Base-by-base conservation (phyloP, 2,888 invertebrate species). In the Mongoloraphidia duomilia region DNA sequence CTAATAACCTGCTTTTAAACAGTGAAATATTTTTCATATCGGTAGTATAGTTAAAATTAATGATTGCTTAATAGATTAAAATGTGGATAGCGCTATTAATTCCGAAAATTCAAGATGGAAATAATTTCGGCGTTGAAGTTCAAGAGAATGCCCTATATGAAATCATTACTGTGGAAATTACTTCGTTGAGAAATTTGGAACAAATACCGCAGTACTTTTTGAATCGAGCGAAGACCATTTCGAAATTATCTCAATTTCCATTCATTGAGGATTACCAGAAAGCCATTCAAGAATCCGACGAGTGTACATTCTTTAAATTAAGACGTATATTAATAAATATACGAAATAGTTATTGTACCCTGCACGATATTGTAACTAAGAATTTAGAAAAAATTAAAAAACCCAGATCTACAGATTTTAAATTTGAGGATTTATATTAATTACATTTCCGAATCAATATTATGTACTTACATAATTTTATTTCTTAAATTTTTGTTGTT, bases 301-400 rank as follows among this genome's bases (percentile, higher is more conserved):
- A 94, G 65, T 94, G 92, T 66, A 88, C 94, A 65, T 92, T 88
- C 64, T 74, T 94, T 52, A 89, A 88, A 49, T 70, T 94, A 55
- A 84, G 91, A 77, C 71, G 94, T 57, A 87, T 92, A 42, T 26
- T 26, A 26, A 5, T 6, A 26, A 6, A 26, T 26, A 26, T 6
- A 6, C 82, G 94, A 61, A 94, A 94, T 70, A 88, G 93, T 62
- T 95, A 95, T 69, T 90, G 91, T 49, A 86, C 89, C 37, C 75
- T 94, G 46, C 93, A 94, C 66, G 94, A 94, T 69, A 82, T 94
- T 64, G 90, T 94, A 57, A 86, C 85, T 61, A 94, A 94, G 71
- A 94, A 94, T 69, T 70, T 93, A 63, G 94, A 94, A 69, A 95
- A 95, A 70, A 90, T 94, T 55, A 91, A 92, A 74, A 89, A 86